Percentiles rank a stretch among this genome's conserved stretches.
phyloP scores from a whole-genome alignment of 2,888 invertebrate species.

The Cataglyphis rosenhaueri region DNA sequence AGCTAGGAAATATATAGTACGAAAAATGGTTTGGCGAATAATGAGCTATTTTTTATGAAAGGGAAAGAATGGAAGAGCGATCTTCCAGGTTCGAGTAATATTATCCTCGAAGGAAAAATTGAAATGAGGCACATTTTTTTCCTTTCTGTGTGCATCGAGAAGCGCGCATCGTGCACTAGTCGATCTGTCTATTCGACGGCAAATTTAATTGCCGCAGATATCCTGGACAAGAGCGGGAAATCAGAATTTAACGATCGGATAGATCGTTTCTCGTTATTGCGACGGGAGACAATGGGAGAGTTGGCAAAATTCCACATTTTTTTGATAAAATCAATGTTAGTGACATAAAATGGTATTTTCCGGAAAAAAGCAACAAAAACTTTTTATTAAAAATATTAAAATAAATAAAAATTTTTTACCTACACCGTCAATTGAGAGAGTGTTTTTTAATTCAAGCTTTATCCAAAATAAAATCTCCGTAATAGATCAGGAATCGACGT shows the following conservation, averaged over 20 bases:
- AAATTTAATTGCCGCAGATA: slow-evolving; percentile 62
- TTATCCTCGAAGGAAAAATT: slow-evolving; percentile 9
- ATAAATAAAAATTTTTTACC: too few relatives aligned
- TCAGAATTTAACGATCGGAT: slow-evolving; percentile 69
- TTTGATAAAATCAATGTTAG: too few relatives aligned
- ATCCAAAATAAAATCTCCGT: too few relatives aligned
- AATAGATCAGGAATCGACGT: too few relatives aligned
- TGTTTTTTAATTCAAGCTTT: too few relatives aligned
- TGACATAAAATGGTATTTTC: too few relatives aligned
- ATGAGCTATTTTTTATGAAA: slow-evolving; percentile 23
- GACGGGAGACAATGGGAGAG: slow-evolving; percentile 49
- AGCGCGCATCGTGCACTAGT: slow-evolving; percentile 4
- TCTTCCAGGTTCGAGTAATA: slow-evolving; percentile 26
- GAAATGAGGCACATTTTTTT: neutral
- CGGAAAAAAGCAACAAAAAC: too few relatives aligned
- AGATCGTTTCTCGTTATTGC: slow-evolving; percentile 70
- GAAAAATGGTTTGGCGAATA: slow-evolving; percentile 23
- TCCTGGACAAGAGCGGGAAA: slow-evolving; percentile 50
- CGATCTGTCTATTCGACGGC: slow-evolving; percentile 1
- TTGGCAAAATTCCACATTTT: too few relatives aligned
- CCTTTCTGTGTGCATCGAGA: slow-evolving; percentile 5
- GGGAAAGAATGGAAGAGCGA: neutral
- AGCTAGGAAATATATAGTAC: neutral
- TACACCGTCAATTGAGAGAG: too few relatives aligned
- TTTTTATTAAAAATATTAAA: too few relatives aligned